A percentile compares a stretch with the other conserved stretches of the same genome.
phyloP scores from a whole-genome alignment of 1,140 invertebrate genomes.

The Dysdera silvatica region DNA sequence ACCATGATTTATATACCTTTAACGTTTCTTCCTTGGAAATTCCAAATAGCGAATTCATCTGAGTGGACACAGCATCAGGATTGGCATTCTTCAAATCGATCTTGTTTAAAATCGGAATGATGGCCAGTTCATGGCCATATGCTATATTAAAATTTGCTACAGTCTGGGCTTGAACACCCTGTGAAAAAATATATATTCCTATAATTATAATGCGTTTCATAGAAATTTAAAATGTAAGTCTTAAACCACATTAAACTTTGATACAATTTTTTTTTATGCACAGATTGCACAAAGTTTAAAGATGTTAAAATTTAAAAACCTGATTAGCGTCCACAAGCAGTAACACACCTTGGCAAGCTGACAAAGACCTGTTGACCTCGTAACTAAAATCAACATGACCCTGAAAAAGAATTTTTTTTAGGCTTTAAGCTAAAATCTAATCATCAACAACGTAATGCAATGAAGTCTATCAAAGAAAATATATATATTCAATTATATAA shows the following conservation, averaged over 20 bases:
- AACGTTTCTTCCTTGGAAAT: conserved; percentile 61
- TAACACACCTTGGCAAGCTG: conserved; percentile 90
- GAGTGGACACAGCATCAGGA: conserved; percentile 66
- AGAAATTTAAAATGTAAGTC: neutral
- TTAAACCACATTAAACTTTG: no score
- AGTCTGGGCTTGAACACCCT: conserved; percentile 92
- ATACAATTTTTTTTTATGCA: neutral
- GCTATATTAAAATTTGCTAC: conserved; percentile 94
- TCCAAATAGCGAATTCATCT: conserved; percentile 77
- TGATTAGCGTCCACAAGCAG: conserved; percentile 94
- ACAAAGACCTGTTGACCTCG: conserved; percentile 77
- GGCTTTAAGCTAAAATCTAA: neutral
- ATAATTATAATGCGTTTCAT: neutral
- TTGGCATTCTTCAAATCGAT: conserved; percentile 88
- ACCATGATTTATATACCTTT: conserved; percentile 47
- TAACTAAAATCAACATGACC: conserved; percentile 98
- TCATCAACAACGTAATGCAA: no score
- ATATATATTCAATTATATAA: neutral
- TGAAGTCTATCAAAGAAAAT: conserved; percentile 2
- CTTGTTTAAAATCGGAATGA: conserved; percentile 94
- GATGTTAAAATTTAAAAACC: conserved; percentile 36
- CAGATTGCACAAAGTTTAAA: neutral
- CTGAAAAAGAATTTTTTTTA: conserved; percentile 31
- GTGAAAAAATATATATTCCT: neutral
- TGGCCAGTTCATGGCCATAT: conserved; percentile 65